Evolutionary conservation across 2,797 vertebrate species (phyloP), one percentile per base, ranked within the genome.

Genomic region (Chaetophractus vellerosus): DNA sequence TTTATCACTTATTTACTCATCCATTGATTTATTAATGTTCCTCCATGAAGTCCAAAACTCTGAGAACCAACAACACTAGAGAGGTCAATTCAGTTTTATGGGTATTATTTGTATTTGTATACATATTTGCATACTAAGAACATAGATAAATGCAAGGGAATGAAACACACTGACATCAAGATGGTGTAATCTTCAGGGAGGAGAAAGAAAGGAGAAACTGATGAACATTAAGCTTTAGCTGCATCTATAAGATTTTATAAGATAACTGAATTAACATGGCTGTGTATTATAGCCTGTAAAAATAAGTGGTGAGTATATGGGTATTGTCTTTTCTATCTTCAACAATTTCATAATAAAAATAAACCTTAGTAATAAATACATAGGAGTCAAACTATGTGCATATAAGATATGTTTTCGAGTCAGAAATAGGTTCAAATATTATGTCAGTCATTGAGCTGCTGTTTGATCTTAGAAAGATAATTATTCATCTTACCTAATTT

Each of bases 21-120:
- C 23, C 11, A 78, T 72, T 83, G 80, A 83, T 72, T 90, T 95
- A 80, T 21, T 75, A 63, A 50, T 90, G 1, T 28, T 88, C 15
- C 6, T 86, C 24, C 28, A 64, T 41, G 9, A 90, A 45, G 10
- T 83, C 8, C 16, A n/a, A 68, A 83, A 59, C 14, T 63, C 33
- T 78, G 33, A 92, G 26, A 79, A 68, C n/a, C n/a, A 28, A 21
- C 68, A 72, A 64, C 6, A 28, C 28, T 87, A 41, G 19, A 59
- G 71, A 80, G 7, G 14, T 57, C 26, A 69, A 12, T 91, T 85
- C 23, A 81, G 7, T 24, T 38, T 10, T 76, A 26, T 74, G 15
- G 2, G 4, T 3, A 11, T 71, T 82, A 26, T 61, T 80, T 84
- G 16, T 75, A 57, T 84, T 28, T 79, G 2, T 68, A 61, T 59